Conservation (phyloP, 2,888 invertebrate genomes). For the Noctua janthe region DNA sequence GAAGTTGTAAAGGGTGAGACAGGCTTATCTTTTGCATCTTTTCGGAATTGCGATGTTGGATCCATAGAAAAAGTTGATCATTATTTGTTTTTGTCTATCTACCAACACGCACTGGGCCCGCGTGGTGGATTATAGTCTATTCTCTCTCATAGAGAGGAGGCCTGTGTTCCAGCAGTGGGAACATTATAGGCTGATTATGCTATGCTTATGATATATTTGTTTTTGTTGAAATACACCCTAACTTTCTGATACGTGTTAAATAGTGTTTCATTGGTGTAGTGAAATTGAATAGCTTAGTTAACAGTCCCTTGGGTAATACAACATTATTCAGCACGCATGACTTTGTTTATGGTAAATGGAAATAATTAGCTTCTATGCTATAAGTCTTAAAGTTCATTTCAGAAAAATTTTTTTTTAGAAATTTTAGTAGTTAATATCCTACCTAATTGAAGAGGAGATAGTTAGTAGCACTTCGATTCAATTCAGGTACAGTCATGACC, state of each 20-base stretch:
- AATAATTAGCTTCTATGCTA: constrained; percentile 4
- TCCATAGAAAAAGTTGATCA: neutral
- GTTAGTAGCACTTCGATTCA: too few species aligned
- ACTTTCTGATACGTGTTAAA: neutral
- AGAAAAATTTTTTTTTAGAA: too few species aligned
- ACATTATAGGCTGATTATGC: too few species aligned
- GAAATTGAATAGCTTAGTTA: constrained; percentile 22
- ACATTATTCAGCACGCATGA: constrained; percentile 14
- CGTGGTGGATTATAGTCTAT: too few species aligned
- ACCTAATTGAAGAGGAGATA: too few species aligned
- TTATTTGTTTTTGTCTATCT: neutral
- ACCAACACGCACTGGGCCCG: too few species aligned
- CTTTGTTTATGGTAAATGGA: neutral
- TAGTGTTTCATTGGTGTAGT: neutral
- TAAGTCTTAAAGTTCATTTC: neutral
- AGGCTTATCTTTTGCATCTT: neutral
- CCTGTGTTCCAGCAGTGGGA: too few species aligned
- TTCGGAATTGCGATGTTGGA: neutral
- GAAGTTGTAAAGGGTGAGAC: too few species aligned
- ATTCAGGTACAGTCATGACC: too few species aligned
- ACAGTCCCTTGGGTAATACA: constrained; percentile 25
- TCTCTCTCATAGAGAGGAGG: too few species aligned
- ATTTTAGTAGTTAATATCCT: too few species aligned
- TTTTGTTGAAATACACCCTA: neutral
- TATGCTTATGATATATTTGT: too few species aligned